Evolutionary conservation across 2,797 vertebrate species (phyloP).

Genomic region (Gymnopithys bicolor): DNA sequence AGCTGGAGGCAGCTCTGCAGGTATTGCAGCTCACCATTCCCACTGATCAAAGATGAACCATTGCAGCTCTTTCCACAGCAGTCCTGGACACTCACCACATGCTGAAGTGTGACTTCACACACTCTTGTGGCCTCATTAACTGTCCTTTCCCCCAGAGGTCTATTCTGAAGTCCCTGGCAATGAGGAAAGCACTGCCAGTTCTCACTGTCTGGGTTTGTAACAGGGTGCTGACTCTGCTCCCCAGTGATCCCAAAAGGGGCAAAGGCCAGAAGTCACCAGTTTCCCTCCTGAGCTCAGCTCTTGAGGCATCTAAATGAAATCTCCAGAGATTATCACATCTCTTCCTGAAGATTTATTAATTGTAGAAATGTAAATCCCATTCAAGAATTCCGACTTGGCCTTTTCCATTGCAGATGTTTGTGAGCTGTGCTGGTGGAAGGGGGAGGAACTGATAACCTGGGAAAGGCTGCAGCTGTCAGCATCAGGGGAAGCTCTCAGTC

Average conservation of each 20-base stretch:
- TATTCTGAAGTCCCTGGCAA: not conserved
- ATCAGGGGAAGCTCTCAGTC: not conserved
- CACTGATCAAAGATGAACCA: not conserved
- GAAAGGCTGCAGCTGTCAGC: not conserved
- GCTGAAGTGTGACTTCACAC: not conserved
- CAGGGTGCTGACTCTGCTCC: not conserved
- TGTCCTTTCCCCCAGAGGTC: not conserved
- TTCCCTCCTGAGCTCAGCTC: slow-evolving; percentile 19
- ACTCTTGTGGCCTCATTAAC: not conserved
- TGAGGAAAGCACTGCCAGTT: slow-evolving; percentile 4
- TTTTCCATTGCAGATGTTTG: not conserved
- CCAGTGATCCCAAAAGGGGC: not conserved
- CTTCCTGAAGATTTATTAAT: slow-evolving; percentile 34
- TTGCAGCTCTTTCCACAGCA: not conserved
- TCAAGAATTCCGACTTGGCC: slow-evolving; percentile 32
- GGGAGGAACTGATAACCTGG: not conserved
- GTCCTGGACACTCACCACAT: not conserved
- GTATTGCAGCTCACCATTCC: not conserved
- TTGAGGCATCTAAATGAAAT: not conserved
- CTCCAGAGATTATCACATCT: not conserved
- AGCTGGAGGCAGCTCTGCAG: not conserved
- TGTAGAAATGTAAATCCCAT: not conserved
- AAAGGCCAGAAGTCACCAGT: slow-evolving; percentile 12
- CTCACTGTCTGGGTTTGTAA: not conserved
- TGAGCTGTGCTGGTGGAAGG: not conserved